phyloP scores from a whole-genome alignment of 1,140 invertebrate species.

The Drosophila nikananu region DNA sequence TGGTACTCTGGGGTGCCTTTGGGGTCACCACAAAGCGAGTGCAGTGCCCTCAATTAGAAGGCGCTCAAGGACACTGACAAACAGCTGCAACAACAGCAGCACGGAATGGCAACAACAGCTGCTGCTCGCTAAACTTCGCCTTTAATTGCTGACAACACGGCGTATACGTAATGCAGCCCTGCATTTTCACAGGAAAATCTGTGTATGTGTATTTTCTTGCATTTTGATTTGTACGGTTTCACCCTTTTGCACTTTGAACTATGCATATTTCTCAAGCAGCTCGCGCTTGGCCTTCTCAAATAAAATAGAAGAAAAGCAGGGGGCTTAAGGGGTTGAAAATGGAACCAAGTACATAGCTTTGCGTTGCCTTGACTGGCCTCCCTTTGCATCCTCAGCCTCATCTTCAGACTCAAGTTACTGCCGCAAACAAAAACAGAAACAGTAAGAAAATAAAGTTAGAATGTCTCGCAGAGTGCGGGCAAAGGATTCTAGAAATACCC shows the following conservation, averaged over 20 bases:
- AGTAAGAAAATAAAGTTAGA: slow-evolving; percentile 26
- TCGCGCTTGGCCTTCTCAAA: slow-evolving; percentile 57
- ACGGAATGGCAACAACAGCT: slow-evolving; percentile 56
- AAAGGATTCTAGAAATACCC: neutral
- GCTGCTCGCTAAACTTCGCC: slow-evolving; percentile 44
- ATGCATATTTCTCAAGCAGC: slow-evolving; percentile 50
- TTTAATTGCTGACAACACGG: slow-evolving; percentile 66
- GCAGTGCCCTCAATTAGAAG: slow-evolving; percentile 79
- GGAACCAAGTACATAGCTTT: slow-evolving; percentile 32
- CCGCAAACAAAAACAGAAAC: slow-evolving; percentile 46
- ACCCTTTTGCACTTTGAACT: slow-evolving; percentile 52
- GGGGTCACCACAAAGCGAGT: slow-evolving; percentile 69
- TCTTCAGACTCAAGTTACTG: slow-evolving; percentile 49
- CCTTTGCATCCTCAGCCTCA: slow-evolving; percentile 30
- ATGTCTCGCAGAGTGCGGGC: too few relatives aligned
- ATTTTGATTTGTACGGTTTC: slow-evolving; percentile 56
- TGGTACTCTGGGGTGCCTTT: slow-evolving; percentile 27
- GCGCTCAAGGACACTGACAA: slow-evolving; percentile 69
- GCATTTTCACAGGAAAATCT: slow-evolving; percentile 34
- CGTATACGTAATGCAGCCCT: slow-evolving; percentile 49
- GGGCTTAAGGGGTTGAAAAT: slow-evolving; percentile 3
- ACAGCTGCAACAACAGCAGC: slow-evolving; percentile 57
- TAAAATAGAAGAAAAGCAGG: neutral
- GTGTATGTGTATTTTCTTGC: slow-evolving; percentile 8
- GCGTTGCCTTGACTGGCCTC: slow-evolving; percentile 47